Evolutionary conservation across 2,797 vertebrate species (phyloP), one percentile per base, ranked within the genome.

Genomic region (Podarcis siculus): DNA sequence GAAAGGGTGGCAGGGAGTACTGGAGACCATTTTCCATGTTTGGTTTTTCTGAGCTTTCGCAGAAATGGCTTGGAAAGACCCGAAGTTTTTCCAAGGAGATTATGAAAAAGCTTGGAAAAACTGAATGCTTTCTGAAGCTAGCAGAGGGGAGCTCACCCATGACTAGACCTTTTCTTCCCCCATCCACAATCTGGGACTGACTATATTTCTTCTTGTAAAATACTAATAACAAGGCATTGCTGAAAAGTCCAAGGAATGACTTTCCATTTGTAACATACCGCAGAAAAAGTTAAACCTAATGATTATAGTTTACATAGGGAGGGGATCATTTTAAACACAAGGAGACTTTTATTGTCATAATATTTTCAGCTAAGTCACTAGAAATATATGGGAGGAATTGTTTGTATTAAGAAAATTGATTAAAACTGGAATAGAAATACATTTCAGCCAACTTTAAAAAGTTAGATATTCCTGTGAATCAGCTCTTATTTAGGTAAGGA

Each of bases 361-460:
- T 87, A 89, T 86, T 85, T 87, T 89, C 49, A 91, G 55, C 67
- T 90, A 77, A 94, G n/a, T 61, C 58, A 23, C 83, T 88, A 89
- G 42, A 79, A 89, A 89, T 80, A 87, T 87, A 93, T 89, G 76
- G 82, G 85, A 94, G 90, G 91, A 91, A 69, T 89, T 85, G 35
- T 89, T 94, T 93, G 72, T 75, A 92, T 93, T 86, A 94, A 83
- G 67, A 91, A 90, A 89, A 42, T 6, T 72, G 23, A 92, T 85
- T 94, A 91, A 94, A 95, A 92, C n/a, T 88, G 88, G 91, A 91
- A 93, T 88, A 87, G 92, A 91, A 93, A 90, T 64, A 94, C 30
- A 8, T 37, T 81, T 78, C 76, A 23, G 80, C 90, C 83, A 86
- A 89, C 49, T 79, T 93, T 95, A 93, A 95, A 95, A 96, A 76